Evolutionary conservation across 2,113 vertebrate genomes (phyloP).

Genomic region (Pteruthius melanotis): DNA sequence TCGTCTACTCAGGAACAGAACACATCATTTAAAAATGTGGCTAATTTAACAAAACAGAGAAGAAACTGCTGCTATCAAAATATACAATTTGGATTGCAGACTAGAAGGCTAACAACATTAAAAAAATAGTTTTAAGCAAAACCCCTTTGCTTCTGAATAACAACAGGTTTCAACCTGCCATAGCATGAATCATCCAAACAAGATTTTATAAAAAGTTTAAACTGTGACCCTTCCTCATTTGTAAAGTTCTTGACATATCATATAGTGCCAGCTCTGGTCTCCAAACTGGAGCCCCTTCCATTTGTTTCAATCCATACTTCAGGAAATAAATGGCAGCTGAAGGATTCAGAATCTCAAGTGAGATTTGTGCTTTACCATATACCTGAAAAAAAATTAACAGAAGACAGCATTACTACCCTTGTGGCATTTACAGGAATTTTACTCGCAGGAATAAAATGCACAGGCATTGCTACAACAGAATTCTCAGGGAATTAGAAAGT

Average conservation of each 20-base stretch:
- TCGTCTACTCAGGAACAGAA: slow-evolving; percentile 72
- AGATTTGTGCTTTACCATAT: slow-evolving; percentile 99
- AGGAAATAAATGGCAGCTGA: slow-evolving; percentile 67
- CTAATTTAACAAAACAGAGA: slow-evolving; percentile 79
- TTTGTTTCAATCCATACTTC: slow-evolving; percentile 69
- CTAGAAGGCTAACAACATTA: slow-evolving; percentile 81
- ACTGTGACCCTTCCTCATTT: slow-evolving; percentile 67
- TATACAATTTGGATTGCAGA: slow-evolving; percentile 86
- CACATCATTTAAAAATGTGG: slow-evolving; percentile 71
- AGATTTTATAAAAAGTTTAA: slow-evolving; percentile 73
- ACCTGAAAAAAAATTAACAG: slow-evolving; percentile 74
- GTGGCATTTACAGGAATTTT: background rate
- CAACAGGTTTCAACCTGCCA: slow-evolving; percentile 66
- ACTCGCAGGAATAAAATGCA: background rate
- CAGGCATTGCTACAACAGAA: background rate
- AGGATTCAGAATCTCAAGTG: slow-evolving; percentile 92
- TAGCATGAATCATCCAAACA: slow-evolving; percentile 70
- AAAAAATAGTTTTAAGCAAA: slow-evolving; percentile 85
- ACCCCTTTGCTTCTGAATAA: slow-evolving; percentile 75
- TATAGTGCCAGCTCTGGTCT: slow-evolving; percentile 67
- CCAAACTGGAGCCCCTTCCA: slow-evolving; percentile 59
- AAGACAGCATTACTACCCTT: background rate
- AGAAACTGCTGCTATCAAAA: slow-evolving; percentile 84
- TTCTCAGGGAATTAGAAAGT: background rate
- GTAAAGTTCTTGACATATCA: slow-evolving; percentile 69